These are phyloP conservation scores for Halichoeres trimaculatus DNA, from an alignment of 2,113 vertebrate species.

Conservation along the genomic window DNA sequence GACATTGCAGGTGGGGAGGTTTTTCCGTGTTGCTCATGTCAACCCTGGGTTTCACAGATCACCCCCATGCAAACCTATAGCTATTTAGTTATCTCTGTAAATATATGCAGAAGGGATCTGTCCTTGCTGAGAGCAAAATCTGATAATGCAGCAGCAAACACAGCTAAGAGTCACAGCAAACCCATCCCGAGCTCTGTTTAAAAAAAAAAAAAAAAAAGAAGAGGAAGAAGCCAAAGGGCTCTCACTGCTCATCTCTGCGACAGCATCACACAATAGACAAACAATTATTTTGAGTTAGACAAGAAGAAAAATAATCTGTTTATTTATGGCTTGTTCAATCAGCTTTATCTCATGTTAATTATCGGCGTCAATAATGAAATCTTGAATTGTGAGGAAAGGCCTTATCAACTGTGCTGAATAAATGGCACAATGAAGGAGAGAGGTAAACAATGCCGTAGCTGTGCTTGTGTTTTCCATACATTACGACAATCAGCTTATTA, in stretches of 20 bases:
- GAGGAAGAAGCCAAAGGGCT: slow-evolving; percentile 75
- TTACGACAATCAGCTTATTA: slow-evolving; percentile 46
- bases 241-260: slow-evolving; percentile 64
- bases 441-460: slow-evolving; percentile 62
- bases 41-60: slow-evolving; percentile 73
- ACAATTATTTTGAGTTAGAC: slow-evolving; percentile 72
- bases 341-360: slow-evolving; percentile 78
- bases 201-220: slow-evolving; percentile 38
- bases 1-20: slow-evolving; percentile 50
- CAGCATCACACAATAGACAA: slow-evolving; percentile 66
- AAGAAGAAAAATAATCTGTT: slow-evolving; percentile 76
- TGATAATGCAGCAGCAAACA: slow-evolving; percentile 82
- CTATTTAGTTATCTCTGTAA: slow-evolving; percentile 71
- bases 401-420: slow-evolving; percentile 73
- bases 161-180: slow-evolving; percentile 76
- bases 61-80: slow-evolving; percentile 62
- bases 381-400: slow-evolving; percentile 78
- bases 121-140: slow-evolving; percentile 81
- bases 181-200: slow-evolving; percentile 65
- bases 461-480: slow-evolving; percentile 60
- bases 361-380: slow-evolving; percentile 80
- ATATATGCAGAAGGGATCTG: slow-evolving; percentile 80
- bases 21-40: slow-evolving; percentile 52
- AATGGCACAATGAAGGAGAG: slow-evolving; percentile 45
- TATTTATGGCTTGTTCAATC: slow-evolving; percentile 79